Evolutionary conservation across 2,888 invertebrate species (phyloP).

Genomic region (Xanthia togata): DNA sequence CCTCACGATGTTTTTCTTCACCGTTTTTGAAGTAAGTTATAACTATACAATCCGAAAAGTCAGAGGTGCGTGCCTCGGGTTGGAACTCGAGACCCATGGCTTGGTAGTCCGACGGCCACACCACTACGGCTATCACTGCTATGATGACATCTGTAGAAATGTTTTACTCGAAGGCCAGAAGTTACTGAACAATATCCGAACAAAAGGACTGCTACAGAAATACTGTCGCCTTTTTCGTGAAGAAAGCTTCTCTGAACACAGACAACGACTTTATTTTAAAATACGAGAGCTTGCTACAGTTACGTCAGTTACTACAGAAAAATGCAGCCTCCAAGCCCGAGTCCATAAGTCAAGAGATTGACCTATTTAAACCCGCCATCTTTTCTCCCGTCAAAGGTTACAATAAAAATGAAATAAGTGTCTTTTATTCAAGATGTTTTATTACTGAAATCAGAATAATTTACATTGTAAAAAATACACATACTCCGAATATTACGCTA

Average conservation of each 20-base stretch:
- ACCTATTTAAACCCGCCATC: conserved; percentile 54
- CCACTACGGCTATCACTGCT: no score
- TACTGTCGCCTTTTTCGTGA: not conserved
- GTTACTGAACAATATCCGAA: not conserved
- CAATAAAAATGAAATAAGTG: conserved; percentile 57
- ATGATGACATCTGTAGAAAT: not conserved
- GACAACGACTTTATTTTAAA: conserved; percentile 49
- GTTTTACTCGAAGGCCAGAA: not conserved
- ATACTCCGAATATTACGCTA: conserved; percentile 84
- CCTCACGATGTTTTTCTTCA: no score
- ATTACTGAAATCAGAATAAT: conserved; percentile 90
- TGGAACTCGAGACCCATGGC: no score
- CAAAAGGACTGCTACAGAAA: conserved; percentile 1
- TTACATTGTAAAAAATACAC: conserved; percentile 91
- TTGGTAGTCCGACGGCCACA: no score
- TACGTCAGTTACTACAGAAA: conserved; percentile 29
- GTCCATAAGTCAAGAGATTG: conserved; percentile 58
- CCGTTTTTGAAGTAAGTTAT: no score
- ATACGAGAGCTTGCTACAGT: conserved; percentile 37
- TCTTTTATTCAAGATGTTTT: conserved; percentile 84
- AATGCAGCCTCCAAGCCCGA: conserved; percentile 42
- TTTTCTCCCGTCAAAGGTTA: conserved; percentile 35
- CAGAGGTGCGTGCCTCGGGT: no score
- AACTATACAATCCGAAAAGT: no score
- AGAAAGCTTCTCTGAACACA: conserved; percentile 10